A percentile compares a stretch with the other conserved stretches of the same genome.
Evolutionary conservation across 92 coral and sea anemone genomes (phyloP).

Genomic region (Porites lobata): DNA sequence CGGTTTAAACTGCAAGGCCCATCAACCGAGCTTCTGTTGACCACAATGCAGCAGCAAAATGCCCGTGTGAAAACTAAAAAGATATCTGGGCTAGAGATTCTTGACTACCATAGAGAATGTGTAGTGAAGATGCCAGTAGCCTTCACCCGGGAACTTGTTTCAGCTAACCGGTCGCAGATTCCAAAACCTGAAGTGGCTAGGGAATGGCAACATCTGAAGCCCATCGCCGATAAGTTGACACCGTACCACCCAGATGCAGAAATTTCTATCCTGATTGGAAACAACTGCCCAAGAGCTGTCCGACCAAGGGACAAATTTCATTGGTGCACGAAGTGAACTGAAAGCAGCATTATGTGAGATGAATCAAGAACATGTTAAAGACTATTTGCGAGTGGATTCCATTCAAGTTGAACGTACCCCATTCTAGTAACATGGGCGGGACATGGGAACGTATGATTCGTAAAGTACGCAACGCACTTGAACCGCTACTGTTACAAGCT

Average conservation of each 20-base stretch:
- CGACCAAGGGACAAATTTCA: neutral
- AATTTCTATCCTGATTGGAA: too few relatives aligned
- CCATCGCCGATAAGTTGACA: too few relatives aligned
- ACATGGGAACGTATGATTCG: constrained; percentile 30
- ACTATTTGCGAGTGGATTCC: constrained; percentile 10
- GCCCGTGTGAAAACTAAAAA: neutral
- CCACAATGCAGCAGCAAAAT: constrained; percentile 38
- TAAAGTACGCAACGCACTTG: constrained; percentile 26
- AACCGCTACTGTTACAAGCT: constrained; percentile 34
- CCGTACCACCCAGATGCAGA: too few relatives aligned
- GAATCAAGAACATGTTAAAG: neutral
- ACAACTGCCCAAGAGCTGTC: neutral
- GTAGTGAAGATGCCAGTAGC: too few relatives aligned
- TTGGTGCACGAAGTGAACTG: too few relatives aligned
- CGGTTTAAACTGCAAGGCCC: constrained; percentile 21
- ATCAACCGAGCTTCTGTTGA: constrained; percentile 18
- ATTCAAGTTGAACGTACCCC: constrained; percentile 7
- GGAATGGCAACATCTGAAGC: too few relatives aligned
- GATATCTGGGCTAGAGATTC: too few relatives aligned
- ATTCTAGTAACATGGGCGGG: constrained; percentile 29
- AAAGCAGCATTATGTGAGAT: too few relatives aligned
- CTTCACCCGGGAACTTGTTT: too few relatives aligned
- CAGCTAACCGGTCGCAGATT: too few relatives aligned
- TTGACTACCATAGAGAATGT: too few relatives aligned
- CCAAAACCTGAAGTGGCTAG: too few relatives aligned